Percentiles rank a stretch among this genome's conserved stretches.
Evolutionary conservation across 92 coral and sea anemone genomes (phyloP).

Genomic region (Pocillopora grandis): DNA sequence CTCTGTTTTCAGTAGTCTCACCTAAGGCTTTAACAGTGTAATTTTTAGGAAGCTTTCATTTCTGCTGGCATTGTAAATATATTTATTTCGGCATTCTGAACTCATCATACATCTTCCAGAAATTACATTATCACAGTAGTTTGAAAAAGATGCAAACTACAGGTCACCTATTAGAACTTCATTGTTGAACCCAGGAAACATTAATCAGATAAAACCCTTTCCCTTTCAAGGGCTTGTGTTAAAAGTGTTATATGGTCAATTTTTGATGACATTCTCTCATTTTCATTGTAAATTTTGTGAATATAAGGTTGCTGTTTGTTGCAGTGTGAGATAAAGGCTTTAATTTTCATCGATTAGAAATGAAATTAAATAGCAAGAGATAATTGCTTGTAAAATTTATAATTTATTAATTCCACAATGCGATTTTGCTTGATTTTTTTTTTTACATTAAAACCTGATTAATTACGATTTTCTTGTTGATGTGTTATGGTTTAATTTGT

Average conservation of each 20-base stretch:
- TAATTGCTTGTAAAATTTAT: not conserved
- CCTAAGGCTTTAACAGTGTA: not conserved
- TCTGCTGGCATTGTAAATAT: constrained; percentile 18
- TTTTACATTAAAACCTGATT: not conserved
- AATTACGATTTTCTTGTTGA: not conserved
- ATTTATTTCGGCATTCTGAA: constrained; percentile 24
- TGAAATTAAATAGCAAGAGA: not conserved
- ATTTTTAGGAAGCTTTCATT: not conserved
- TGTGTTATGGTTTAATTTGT: no score
- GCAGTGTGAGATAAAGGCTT: not conserved
- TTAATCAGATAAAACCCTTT: not conserved
- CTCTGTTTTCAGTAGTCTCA: not conserved
- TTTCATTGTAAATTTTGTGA: constrained; percentile 31
- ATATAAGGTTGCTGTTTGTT: constrained; percentile 1
- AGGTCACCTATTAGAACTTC: not conserved
- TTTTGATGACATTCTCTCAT: not conserved
- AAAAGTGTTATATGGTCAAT: not conserved
- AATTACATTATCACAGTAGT: not conserved
- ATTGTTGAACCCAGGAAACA: not conserved
- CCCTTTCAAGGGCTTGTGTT: not conserved
- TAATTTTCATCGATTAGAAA: not conserved
- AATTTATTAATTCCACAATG: not conserved
- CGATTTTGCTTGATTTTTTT: not conserved
- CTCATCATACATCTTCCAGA: not conserved
- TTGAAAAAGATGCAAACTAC: not conserved